phyloP scores from a whole-genome alignment of 2,113 vertebrate genomes.

The Phyllopteryx taeniolatus region DNA sequence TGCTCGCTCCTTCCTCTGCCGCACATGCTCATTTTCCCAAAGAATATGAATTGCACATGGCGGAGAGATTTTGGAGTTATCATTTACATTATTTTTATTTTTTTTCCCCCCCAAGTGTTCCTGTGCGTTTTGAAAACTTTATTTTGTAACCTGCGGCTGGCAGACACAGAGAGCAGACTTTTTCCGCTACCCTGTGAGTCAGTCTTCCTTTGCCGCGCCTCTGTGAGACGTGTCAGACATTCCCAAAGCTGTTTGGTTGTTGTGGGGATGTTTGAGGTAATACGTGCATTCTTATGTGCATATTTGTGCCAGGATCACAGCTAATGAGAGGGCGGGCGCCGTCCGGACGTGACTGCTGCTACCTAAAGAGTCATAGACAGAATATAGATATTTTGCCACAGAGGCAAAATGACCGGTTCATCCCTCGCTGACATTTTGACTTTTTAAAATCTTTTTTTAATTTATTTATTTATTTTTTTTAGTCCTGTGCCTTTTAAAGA shows the following conservation, averaged over 20 bases:
- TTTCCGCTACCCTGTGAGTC: not conserved
- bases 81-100: constrained; percentile 26
- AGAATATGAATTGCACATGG: constrained; percentile 54
- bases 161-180: constrained; percentile 23
- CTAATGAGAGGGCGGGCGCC: not conserved
- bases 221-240: constrained; percentile 12
- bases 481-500: constrained; percentile 30
- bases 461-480: too few relatives aligned
- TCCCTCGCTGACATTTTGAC: constrained; percentile 26
- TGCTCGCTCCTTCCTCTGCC: constrained; percentile 39
- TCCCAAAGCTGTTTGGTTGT: constrained; percentile 1
- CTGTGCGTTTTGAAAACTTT: constrained; percentile 16
- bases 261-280: not conserved
- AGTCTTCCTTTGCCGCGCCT: not conserved
- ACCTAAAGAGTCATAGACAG: constrained; percentile 21
- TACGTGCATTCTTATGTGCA: not conserved
- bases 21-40: constrained; percentile 53
- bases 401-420: constrained; percentile 42
- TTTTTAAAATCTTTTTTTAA: constrained; percentile 15
- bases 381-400: constrained; percentile 19
- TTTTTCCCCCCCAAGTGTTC: constrained; percentile 2
- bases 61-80: constrained; percentile 33
- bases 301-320: not conserved
- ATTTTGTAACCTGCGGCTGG: constrained; percentile 32
- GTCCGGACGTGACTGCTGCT: not conserved